Base-by-base conservation (phyloP, 2,797 vertebrate species). In the Notoglanidium macrostoma region DNA sequence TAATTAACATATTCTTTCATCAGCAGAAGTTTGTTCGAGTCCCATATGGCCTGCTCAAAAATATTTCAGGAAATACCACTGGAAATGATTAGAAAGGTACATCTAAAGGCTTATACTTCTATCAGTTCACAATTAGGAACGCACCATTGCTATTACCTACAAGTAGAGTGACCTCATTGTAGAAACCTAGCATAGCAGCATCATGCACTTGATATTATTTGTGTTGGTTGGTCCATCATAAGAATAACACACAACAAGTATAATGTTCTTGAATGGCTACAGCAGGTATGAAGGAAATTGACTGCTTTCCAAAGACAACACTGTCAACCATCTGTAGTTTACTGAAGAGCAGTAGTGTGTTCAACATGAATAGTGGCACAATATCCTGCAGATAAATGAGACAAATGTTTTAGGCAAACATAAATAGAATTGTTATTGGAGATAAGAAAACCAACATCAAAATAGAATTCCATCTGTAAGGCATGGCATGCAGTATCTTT, bases 291-390 rank as follows among this genome's bases (percentile, higher is more conserved):
- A 55, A 77, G 26, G 51, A 54, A 55, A 54, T 29, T 55, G 74
- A 77, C 74, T 32, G 74, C 74, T 77, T 77, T 77, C 49, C 74
- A 77, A 77, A 32, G 74, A 29, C 49, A 79, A 79, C 77, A 40
- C 40, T 40, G 19, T 59, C 7, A 6, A 46, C 57, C 35, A 46
- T 81, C 79, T 81, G 40, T 63, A 81, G 57, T 61, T 46, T 46
- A 81, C 59, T 46, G 12, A 63, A 46, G 77, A 81, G 57, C 35
- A 63, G 12, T 29, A 81, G 79, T 63, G 44, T 80, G 77, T 80
- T 46, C 32, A 11, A 63, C 23, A 46, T 17, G 6, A 46, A 63
- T 81, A 63, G 9, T 81, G 32, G 15, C 46, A 46, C 59, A 40
- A 40, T 59, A 79, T 40, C 19, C 19, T 79, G 54, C 3, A 57